These are phyloP conservation scores for Linepithema humile DNA, from an alignment of 1,140 invertebrate species.

Conservation along the genomic window DNA sequence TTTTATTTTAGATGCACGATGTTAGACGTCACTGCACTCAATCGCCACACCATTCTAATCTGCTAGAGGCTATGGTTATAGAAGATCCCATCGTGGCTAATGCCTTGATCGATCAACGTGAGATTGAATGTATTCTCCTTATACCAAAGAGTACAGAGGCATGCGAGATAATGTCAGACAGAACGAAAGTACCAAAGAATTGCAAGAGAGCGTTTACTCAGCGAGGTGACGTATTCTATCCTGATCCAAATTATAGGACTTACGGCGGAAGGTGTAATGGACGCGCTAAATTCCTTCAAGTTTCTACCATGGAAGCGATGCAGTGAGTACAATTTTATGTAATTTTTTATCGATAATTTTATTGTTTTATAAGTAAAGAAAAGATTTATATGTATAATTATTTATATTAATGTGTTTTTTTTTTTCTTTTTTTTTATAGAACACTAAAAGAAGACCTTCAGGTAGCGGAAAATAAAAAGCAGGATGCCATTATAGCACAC, in stretches of 20 bases:
- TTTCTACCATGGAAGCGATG: conserved; percentile 65
- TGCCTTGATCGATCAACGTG: conserved; percentile 92
- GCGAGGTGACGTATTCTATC: conserved; percentile 86
- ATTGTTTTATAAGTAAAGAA: background rate
- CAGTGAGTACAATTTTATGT: conserved; percentile 33
- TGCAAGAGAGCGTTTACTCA: conserved; percentile 87
- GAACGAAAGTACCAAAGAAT: conserved; percentile 87
- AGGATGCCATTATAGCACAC: conserved; percentile 5
- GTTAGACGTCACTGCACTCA: conserved; percentile 84
- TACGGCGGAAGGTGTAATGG: conserved; percentile 82
- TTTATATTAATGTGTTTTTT: background rate
- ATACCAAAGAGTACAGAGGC: conserved; percentile 88
- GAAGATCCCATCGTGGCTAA: conserved; percentile 92
- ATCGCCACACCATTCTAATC: conserved; percentile 83
- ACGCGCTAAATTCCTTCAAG: conserved; percentile 86
- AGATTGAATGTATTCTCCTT: conserved; percentile 89
- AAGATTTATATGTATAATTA: conserved; percentile 33
- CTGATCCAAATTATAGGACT: conserved; percentile 88
- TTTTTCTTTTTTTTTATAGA: conserved; percentile 17
- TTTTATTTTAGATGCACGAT: conserved; percentile 86
- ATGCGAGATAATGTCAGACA: conserved; percentile 86
- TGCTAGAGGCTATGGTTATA: conserved; percentile 90
- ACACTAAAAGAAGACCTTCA: conserved; percentile 75
- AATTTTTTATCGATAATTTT: background rate
- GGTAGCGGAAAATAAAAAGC: conserved; percentile 55